Conservation (phyloP, 2,888 invertebrate species). For the Pristionchus arcanus region DNA sequence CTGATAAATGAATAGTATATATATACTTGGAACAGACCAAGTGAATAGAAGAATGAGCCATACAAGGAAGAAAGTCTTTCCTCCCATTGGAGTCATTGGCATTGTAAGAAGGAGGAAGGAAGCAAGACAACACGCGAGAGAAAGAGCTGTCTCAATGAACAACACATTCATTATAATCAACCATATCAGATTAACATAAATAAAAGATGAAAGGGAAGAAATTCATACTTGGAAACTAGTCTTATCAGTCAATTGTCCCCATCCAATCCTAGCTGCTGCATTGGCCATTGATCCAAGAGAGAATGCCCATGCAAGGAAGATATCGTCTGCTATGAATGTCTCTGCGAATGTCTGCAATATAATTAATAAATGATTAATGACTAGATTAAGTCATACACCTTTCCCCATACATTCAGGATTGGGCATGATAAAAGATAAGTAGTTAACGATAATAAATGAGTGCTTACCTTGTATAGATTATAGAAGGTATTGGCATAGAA, state of each 20-base stretch:
- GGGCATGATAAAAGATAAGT: no score
- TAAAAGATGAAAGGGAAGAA: neutral
- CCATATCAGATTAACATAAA: no score
- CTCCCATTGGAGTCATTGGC: conserved; percentile 68
- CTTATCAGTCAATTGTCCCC: conserved; percentile 81
- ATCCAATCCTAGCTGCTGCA: conserved; percentile 80
- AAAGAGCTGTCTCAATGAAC: conserved; percentile 78
- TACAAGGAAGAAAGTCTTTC: conserved; percentile 52
- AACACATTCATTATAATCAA: neutral
- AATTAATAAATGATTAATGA: neutral
- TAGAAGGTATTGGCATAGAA: conserved; percentile 78
- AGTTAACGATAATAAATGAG: neutral
- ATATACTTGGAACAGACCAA: conserved; percentile 34
- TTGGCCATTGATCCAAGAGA: conserved; percentile 82
- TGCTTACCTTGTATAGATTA: conserved; percentile 73
- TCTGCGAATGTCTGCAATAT: conserved; percentile 74
- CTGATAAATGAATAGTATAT: neutral
- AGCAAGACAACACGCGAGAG: conserved; percentile 75
- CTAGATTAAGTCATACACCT: no score
- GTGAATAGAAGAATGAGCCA: conserved; percentile 54
- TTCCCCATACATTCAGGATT: no score
- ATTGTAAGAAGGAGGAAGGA: conserved; percentile 75
- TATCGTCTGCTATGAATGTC: conserved; percentile 81
- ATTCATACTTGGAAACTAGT: conserved; percentile 80
- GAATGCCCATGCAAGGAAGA: conserved; percentile 81